Base-by-base conservation (phyloP, 2,888 invertebrate genomes). In the Sesia bembeciformis region DNA sequence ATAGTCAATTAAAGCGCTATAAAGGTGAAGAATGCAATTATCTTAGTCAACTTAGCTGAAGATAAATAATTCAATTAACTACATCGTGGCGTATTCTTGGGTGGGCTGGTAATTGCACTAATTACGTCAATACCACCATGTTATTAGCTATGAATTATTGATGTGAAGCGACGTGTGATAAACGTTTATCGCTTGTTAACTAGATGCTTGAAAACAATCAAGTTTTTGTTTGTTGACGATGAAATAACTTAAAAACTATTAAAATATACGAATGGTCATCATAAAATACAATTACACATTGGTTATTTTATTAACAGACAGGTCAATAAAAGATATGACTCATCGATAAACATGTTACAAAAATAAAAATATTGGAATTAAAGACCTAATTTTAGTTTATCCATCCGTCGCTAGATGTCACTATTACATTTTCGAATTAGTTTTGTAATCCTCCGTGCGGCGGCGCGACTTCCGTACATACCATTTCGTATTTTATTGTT, bases 91-190 rank as follows among this genome's bases (percentile, higher is more conserved):
- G 7, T 8, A 50, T 39, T 39, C 50, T 65, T 84, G 85, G 86
- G 88, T 84, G 87, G 88, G 72, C 88, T 69, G 67, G 72, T 85
- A 83, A 86, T 85, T 85, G 84, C 79, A 73, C 81, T 87, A 86
- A 87, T 87, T 85, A 86, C 78, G 78, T 82, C 86, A 82, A 77
- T 80, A 76, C 76, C 74, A 74, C 78, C 78, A 72, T 78, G 75
- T 78, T 81, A 84, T 81, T 81, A 80, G 73, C 70, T 72, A 87
- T 87, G 84, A 88, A 85, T 86, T 85, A 85, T 86, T 84, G 83
- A 84, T 84, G 77, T 63, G 66, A 70, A 63, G 74, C 74, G 71
- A 75, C 70, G 68, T 69, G 70, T 78, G 78, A 79, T 83, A 76
- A 78, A 78, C 76, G 74, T 75, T 77, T 74, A 60, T 73, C 70